Evolutionary conservation across 2,888 invertebrate species (phyloP), one percentile per base, ranked within the genome.

Genomic region (Agonopterix heracliana): DNA sequence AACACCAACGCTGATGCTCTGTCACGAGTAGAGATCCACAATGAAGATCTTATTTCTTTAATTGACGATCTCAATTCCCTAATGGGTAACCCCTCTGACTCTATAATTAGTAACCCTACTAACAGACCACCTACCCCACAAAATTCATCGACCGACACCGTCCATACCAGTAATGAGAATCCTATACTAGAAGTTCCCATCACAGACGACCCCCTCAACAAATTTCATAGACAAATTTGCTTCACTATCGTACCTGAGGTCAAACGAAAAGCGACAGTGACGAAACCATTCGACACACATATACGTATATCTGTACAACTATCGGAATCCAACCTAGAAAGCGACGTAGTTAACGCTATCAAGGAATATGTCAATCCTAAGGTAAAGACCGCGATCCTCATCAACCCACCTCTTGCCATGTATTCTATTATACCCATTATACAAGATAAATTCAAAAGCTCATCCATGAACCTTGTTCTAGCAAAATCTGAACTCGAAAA

Each of bases 331-430:
- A 55, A 49, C 36, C 44, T 55, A 43, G 51, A 53, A 41, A 11
- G 50, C 44, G 51, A 53, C 41, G 40, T 55, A 1, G 17, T 52
- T 35, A 46, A 52, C 11, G 47, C 47, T 2, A 46, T 55, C 17
- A 55, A 54, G 47, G 50, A 55, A 50, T 54, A 50, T 55, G 34
- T 38, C 51, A 45, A 46, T 56, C 17, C 42, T 54, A 17, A 57
- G 45, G 42, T 43, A 52, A 47, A 12, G 50, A 44, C 47, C 34
- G 10, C 45, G 35, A 40, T 44, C 48, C 10, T 51, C 50, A 50
- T 46, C 49, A 9, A 35, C 46, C 7, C 10, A 41, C 17, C 53
- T 47, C 17, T 45, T 48, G 40, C 46, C 14, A 12, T 50, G 46
- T 41, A 44, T 42, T 42, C 8, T 49, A 54, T 26, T 47, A 53